Evolutionary conservation across 2,888 invertebrate genomes (phyloP).

Genomic region (Heliconius erato): DNA sequence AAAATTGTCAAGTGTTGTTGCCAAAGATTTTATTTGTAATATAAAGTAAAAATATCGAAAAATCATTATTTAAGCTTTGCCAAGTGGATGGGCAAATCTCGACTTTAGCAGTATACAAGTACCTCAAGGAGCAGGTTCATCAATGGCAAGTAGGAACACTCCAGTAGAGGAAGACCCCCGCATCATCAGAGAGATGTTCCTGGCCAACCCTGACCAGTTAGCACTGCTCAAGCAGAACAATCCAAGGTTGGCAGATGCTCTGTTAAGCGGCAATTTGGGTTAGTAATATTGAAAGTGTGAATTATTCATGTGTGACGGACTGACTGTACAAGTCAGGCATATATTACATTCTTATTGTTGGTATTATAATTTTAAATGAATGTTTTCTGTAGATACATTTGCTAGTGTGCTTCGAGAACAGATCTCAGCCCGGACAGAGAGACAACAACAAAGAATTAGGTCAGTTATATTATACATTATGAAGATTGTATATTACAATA

Average conservation of each 20-base stretch:
- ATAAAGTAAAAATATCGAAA: conserved; percentile 46
- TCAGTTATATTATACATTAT: conserved; percentile 51
- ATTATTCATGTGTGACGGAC: conserved; percentile 18
- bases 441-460: conserved; percentile 92
- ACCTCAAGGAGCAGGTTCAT: conserved; percentile 81
- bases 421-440: conserved; percentile 91
- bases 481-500: not conserved
- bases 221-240: conserved; percentile 97
- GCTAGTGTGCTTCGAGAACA: conserved; percentile 92
- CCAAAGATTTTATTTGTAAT: conserved; percentile 29
- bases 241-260: conserved; percentile 95
- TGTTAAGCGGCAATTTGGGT: conserved; percentile 94
- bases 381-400: conserved; percentile 88
- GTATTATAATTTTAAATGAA: conserved; percentile 49
- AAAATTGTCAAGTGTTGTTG: conserved; percentile 45
- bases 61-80: conserved; percentile 68
- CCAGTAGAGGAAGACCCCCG: conserved; percentile 92
- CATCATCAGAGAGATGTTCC: conserved; percentile 93
- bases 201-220: conserved; percentile 95
- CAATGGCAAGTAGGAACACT: conserved; percentile 73
- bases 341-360: conserved; percentile 34
- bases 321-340: not conserved
- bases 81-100: conserved; percentile 85
- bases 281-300: conserved; percentile 54
- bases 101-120: conserved; percentile 96